A percentile compares a stretch with the other conserved stretches of the same genome.
phyloP scores from a whole-genome alignment of 2,113 vertebrate genomes.

The Ptychochromis oligacanthus region DNA sequence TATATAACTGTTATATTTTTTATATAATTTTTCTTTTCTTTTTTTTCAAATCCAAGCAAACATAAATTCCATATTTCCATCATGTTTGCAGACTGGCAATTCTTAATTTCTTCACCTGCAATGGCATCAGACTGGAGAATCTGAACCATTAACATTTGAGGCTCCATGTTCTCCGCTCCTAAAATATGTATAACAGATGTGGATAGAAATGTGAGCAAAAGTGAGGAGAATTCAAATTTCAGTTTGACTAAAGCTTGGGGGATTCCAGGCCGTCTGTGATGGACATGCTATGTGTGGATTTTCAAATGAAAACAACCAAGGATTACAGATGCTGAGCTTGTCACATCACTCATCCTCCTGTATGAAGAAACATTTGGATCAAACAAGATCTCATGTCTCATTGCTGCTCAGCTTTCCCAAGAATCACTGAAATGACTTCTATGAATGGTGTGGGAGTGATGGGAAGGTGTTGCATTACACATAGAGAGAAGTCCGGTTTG shows the following conservation, averaged over 20 bases:
- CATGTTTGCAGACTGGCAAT: not conserved
- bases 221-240: constrained; percentile 8
- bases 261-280: constrained; percentile 47
- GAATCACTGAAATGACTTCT: constrained; percentile 33
- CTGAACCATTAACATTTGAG: not conserved
- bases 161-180: not conserved
- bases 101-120: not conserved
- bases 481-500: constrained; percentile 11
- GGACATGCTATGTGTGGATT: constrained; percentile 50
- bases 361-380: constrained; percentile 56
- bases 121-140: not conserved
- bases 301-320: constrained; percentile 55
- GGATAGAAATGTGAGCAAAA: not conserved
- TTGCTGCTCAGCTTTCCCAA: constrained; percentile 28
- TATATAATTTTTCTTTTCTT: not conserved
- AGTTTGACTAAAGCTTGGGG: constrained; percentile 16
- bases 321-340: constrained; percentile 65
- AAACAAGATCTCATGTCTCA: constrained; percentile 44
- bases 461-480: constrained; percentile 40
- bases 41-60: not conserved
- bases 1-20: no score
- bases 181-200: not conserved
- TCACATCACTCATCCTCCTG: constrained; percentile 54
- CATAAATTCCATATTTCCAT: not conserved
- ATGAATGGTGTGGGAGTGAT: constrained; percentile 19